Base-by-base conservation (phyloP, 1,140 invertebrate genomes). In the Venustaconcha ellipsiformis region DNA sequence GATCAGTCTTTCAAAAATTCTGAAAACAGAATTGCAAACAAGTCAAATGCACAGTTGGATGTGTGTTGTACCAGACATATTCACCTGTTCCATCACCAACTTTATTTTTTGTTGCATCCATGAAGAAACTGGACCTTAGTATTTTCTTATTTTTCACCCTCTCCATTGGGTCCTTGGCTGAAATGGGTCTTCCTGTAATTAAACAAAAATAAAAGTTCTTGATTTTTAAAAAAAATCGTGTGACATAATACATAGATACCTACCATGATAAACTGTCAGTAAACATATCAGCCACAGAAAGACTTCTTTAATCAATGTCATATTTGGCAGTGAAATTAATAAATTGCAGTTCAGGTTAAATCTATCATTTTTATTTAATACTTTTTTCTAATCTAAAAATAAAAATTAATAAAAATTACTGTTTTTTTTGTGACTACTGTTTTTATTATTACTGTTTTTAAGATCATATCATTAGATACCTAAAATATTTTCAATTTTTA, bases 81-180 rank as follows among this genome's bases (percentile, higher is more conserved):
- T 67, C 72, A 80, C 85, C 85, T 74, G 81, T 87, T 23, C 79
- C 83, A 82, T 80, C 81, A 66, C 60, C 70, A n/a, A 77, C 70
- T 56, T 78, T 70, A 63, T 82, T 84, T 67, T 83, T 86, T 1
- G 58, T 59, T 55, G 37, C 81, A 60, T 86, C 88, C 15, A 88
- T 64, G 80, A 88, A 89, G 76, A 89, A 89, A 67, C 82, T 85
- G 17, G 81, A 67, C 17, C 82, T 81, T 13, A 80, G 74, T 17
- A 81, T 64, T 57, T 69, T 78, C 69, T 82, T 82, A 2, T 74
- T 76, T 59, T 78, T 82, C 17, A 88, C 84, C 67, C 80, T 78
- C 56, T 82, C 81, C 83, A 89, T 83, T 17, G 87, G 87, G 81
- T 88, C 85, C 70, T 83, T 84, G 48, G 85, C 84, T 66, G 87